phyloP scores from a whole-genome alignment of 2,113 vertebrate species.

The Gulo gulo region DNA sequence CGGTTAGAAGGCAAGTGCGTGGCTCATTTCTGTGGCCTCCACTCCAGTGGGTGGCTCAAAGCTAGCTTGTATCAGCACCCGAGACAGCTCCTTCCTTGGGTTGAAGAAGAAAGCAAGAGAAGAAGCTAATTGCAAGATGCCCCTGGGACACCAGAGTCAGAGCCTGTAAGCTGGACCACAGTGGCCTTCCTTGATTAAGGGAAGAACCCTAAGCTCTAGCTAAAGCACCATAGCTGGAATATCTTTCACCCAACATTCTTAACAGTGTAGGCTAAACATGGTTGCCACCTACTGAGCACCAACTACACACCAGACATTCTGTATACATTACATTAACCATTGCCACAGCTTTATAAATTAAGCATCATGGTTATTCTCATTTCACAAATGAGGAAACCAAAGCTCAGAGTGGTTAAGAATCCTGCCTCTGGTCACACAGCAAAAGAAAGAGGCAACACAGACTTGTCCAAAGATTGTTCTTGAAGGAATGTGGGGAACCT shows the following conservation, averaged over 20 bases:
- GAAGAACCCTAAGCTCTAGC: neutral
- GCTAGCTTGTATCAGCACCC: neutral
- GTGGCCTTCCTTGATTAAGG: neutral
- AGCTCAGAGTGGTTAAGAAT: neutral
- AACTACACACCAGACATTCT: neutral
- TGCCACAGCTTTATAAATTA: neutral
- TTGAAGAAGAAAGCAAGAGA: rapidly evolving
- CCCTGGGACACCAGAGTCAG: neutral
- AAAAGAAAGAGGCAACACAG: neutral
- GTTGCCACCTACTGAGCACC: neutral
- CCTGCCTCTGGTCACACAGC: neutral
- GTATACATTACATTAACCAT: neutral
- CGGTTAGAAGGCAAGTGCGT: neutral
- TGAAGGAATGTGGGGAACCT: neutral
- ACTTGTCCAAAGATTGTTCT: neutral
- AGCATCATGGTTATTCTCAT: neutral
- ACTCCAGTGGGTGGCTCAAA: neutral
- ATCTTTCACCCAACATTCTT: neutral
- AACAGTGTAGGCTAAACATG: neutral
- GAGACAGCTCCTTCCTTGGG: neutral
- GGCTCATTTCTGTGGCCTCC: neutral
- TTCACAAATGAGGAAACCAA: neutral
- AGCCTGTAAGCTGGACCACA: neutral
- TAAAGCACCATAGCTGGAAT: neutral
- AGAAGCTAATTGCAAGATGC: no score